Evolutionary conservation across 2,797 vertebrate species (phyloP).

Genomic region (Gambelia wislizenii): DNA sequence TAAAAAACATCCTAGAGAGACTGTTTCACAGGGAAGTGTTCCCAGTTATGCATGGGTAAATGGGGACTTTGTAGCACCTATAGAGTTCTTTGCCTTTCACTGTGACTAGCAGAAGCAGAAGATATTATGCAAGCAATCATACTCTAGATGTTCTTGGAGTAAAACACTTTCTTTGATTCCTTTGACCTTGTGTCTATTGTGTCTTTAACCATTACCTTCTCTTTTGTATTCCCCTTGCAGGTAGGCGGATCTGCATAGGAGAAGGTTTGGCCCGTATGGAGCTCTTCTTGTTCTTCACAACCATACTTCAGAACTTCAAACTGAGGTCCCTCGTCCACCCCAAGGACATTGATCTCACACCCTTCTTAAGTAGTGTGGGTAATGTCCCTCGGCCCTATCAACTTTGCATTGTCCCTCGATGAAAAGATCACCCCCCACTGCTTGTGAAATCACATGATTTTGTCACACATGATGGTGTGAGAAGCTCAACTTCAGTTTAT

Average conservation of each 20-base stretch:
- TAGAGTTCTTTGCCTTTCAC: background rate
- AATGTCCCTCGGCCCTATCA: background rate
- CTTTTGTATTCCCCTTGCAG: background rate
- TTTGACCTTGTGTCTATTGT: too few species aligned
- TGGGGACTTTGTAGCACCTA: background rate
- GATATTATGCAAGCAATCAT: background rate
- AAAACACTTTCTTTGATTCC: too few species aligned
- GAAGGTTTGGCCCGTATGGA: background rate
- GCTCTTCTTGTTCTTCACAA: background rate
- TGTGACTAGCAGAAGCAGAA: background rate
- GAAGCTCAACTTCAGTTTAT: background rate
- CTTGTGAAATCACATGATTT: background rate
- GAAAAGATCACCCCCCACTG: background rate
- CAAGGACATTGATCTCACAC: background rate
- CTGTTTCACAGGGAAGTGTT: background rate
- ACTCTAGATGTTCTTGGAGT: background rate
- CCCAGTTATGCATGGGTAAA: too few species aligned
- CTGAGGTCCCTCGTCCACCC: background rate
- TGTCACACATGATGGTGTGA: background rate
- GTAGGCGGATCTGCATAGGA: background rate
- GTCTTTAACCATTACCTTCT: background rate
- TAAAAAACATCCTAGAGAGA: too few species aligned
- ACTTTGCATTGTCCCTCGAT: background rate
- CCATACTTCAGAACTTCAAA: background rate
- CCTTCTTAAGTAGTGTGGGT: background rate